phyloP scores from a whole-genome alignment of 2,888 invertebrate species.

The Diaperis boleti region DNA sequence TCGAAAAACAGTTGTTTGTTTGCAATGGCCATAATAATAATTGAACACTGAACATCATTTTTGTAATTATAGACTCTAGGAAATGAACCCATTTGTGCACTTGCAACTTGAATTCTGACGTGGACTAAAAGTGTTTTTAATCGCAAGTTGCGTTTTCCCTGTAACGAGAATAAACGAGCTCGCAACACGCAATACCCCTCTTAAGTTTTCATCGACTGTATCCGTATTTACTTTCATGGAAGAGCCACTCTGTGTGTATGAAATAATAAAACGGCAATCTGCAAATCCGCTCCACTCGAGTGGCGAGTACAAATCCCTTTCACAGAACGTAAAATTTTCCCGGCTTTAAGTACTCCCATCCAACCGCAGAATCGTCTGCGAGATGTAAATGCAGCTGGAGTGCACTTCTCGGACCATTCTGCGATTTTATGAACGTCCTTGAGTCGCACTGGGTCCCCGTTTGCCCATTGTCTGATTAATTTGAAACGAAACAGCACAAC shows the following conservation, averaged over 20 bases:
- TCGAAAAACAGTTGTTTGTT: too few species aligned
- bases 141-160: neutral
- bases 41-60: too few species aligned
- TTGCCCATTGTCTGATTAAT: conserved; percentile 24
- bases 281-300: conserved; percentile 53
- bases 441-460: conserved; percentile 12
- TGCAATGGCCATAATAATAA: too few species aligned
- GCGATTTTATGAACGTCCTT: conserved; percentile 23
- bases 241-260: conserved; percentile 41
- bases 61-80: too few species aligned
- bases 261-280: conserved; percentile 59
- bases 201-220: conserved; percentile 27
- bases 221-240: conserved; percentile 34
- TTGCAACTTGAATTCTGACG: neutral
- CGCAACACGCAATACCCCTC: conserved; percentile 23
- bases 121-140: conserved; percentile 2
- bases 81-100: neutral
- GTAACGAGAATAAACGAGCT: neutral
- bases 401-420: conserved; percentile 9
- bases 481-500: conserved; percentile 11
- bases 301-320: conserved; percentile 52
- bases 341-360: conserved; percentile 41
- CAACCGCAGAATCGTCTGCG: conserved; percentile 10
- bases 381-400: conserved; percentile 21
- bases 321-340: conserved; percentile 48